Base-by-base conservation (phyloP, 2,113 vertebrate genomes). In the Stictonetta naevosa region DNA sequence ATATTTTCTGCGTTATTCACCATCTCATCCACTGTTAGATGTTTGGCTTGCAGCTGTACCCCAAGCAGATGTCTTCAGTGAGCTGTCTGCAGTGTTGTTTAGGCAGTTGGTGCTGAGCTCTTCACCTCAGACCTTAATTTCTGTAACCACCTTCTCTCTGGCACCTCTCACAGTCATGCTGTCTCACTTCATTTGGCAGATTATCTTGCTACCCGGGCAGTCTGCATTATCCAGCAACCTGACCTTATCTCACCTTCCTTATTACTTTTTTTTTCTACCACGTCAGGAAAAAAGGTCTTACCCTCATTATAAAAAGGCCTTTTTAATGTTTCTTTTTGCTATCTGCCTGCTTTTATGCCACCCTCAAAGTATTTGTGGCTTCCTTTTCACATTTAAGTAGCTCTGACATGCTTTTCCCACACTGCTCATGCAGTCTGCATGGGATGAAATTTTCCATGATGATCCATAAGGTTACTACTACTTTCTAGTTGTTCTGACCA, bases 121-220 rank as follows among this genome's bases (percentile, higher is more conserved):
- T 80, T 79, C 90, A 90, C 68, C 91, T 94, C 82, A 90, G 60
- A 93, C 79, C 71, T 89, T 93, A 66, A 86, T 94, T 76, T 84
- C 62, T 64, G 42, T 78, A 86, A 79, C 48, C 69, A 87, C 58
- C 62, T 88, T n/a, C 44, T 87, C 58, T 72, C 60, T 90, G 92
- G 73, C 53, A 69, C 79, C 48, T 75, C 42, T 83, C 68, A 46
- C 11, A 78, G 68, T 72, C 62, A 36, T 10, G 25, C 73, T 86
- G 38, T 72, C 69, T 94, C 36, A 38, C 88, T 84, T 90, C 26
- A 56, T 93, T 83, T 86, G 80, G 56, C 62, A 95, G 64, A 4
- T 72, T 72, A 72, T 9, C 38, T 75, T 58, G 80, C 73, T 87
- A 73, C 58, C 38, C 53, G 69, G 53, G 48, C 72, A 86, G 42